Conservation (phyloP, 2,797 vertebrate genomes). For the Odontamblyopus rebecca region DNA sequence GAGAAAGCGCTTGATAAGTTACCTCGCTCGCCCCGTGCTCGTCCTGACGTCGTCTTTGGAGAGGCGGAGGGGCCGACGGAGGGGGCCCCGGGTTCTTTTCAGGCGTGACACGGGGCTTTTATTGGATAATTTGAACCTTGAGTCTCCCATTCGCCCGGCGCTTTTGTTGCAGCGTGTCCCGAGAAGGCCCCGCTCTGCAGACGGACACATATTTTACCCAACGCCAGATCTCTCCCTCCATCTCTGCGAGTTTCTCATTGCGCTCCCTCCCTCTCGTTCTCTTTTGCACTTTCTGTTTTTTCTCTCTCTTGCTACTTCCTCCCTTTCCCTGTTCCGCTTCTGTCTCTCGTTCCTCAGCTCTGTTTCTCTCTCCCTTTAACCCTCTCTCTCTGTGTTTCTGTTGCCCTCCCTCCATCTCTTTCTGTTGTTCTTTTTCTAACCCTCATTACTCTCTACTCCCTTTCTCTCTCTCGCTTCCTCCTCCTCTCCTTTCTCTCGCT, state of each 20-base stretch:
- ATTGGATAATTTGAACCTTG: conserved; percentile 39
- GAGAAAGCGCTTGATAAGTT: neutral
- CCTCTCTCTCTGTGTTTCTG: too few species aligned
- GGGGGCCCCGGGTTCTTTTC: conserved; percentile 13
- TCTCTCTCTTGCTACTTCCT: neutral
- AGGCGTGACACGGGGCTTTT: conserved; percentile 18
- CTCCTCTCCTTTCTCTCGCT: too few species aligned
- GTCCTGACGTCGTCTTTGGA: conserved; percentile 13
- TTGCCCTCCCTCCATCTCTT: too few species aligned
- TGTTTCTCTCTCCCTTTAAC: too few species aligned
- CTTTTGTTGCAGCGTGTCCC: conserved; percentile 18
- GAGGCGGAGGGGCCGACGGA: neutral
- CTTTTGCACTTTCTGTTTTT: neutral
- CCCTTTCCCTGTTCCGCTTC: too few species aligned
- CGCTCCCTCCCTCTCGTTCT: neutral
- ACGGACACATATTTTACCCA: conserved; percentile 17
- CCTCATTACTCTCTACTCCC: too few species aligned
- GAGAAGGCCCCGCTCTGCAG: neutral
- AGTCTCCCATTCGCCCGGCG: conserved; percentile 14
- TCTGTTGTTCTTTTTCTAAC: too few species aligned
- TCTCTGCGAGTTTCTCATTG: neutral
- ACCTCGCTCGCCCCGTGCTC: neutral
- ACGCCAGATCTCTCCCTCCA: conserved; percentile 11
- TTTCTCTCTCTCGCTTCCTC: too few species aligned
- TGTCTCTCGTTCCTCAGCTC: too few species aligned